Conservation (phyloP, 2,113 vertebrate genomes). For the Chiloscyllium plagiosum region DNA sequence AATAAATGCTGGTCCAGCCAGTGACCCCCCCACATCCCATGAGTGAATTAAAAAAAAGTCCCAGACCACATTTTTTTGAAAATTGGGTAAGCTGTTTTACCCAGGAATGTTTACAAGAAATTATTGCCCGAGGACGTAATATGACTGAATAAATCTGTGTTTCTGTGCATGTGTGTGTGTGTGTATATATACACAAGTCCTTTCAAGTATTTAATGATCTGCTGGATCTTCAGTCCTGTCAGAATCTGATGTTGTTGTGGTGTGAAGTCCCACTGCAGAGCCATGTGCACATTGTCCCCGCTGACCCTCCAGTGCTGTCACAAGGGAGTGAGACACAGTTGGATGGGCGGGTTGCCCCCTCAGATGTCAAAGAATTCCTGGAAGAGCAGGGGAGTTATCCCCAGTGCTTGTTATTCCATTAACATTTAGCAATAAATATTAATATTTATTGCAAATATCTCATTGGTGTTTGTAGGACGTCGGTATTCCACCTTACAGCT, state of each 20-base stretch:
- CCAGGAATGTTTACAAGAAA: background rate
- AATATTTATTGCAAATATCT: background rate
- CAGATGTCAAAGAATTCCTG: background rate
- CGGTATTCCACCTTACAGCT: background rate
- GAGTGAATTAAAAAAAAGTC: no score
- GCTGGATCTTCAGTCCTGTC: background rate
- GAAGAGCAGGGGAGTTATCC: background rate
- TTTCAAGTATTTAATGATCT: background rate
- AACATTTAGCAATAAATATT: background rate
- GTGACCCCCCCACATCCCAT: no score
- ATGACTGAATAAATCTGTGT: background rate
- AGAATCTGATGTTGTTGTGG: background rate
- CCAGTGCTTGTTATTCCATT: background rate
- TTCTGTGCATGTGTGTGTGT: background rate
- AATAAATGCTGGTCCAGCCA: no score
- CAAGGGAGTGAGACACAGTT: background rate
- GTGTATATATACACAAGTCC: background rate
- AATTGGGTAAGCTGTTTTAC: background rate
- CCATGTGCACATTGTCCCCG: background rate
- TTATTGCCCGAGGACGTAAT: background rate
- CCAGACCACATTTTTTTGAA: background rate
- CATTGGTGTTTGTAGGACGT: background rate
- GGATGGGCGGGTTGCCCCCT: background rate
- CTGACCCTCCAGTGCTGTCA: background rate
- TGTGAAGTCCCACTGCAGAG: background rate